Percentiles rank a stretch among this genome's conserved stretches.
phyloP scores from a whole-genome alignment of 1,140 invertebrate genomes.

The Drosophila funebris region DNA sequence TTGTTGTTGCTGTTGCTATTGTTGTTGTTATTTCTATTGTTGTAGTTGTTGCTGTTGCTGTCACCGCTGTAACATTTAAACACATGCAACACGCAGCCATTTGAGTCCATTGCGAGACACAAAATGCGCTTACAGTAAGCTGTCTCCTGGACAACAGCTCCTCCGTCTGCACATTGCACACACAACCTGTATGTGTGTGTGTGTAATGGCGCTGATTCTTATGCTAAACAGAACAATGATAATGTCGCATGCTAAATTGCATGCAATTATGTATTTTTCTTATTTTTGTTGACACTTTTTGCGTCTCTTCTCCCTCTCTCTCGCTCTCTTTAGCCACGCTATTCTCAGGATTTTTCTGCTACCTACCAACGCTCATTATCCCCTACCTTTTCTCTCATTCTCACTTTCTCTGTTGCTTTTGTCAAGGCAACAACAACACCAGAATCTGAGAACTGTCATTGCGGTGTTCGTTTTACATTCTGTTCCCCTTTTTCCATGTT shows the following conservation, averaged over 20 bases:
- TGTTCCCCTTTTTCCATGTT: conserved; percentile 1
- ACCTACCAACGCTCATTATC: conserved; percentile 48
- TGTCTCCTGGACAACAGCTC: conserved; percentile 26
- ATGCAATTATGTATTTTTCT: conserved; percentile 80
- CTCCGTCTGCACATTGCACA: conserved; percentile 16
- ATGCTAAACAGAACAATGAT: conserved; percentile 80
- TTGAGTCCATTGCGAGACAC: conserved; percentile 22
- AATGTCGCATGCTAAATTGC: conserved; percentile 82
- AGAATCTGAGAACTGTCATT: conserved; percentile 23
- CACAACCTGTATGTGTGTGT: not conserved
- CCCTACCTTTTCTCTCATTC: not conserved
- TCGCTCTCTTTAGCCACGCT: no score
- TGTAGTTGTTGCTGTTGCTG: conserved; percentile 34
- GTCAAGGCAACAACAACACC: conserved; percentile 34
- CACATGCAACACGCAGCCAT: conserved; percentile 59
- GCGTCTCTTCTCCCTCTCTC: not conserved
- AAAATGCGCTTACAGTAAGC: conserved; percentile 52
- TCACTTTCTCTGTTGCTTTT: not conserved
- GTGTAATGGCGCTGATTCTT: conserved; percentile 57
- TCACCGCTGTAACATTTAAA: conserved; percentile 54
- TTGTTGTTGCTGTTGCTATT: conserved; percentile 29
- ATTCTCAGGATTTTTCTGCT: no score
- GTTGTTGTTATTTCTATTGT: conserved; percentile 14
- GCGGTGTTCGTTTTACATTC: conserved; percentile 23
- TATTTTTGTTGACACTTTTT: conserved; percentile 38